Percentiles rank a stretch among this genome's conserved stretches.
These are phyloP conservation scores for Percopsis omiscomaycus DNA, from an alignment of 2,797 vertebrate genomes.

Conservation along the genomic window DNA sequence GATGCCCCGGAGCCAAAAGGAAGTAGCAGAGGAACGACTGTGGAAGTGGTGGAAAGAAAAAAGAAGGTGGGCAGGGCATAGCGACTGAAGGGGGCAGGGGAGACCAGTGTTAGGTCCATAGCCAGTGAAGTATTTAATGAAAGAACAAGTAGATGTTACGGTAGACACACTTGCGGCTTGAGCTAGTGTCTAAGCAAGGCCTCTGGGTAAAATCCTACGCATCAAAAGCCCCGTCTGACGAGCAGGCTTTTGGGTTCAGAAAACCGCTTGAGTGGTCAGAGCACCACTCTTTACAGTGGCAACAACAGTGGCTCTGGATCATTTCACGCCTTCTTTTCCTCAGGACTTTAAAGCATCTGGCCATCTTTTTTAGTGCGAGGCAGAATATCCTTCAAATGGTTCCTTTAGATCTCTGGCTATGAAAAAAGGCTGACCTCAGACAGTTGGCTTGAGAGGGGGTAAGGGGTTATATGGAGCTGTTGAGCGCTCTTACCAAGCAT, in stretches of 20 bases:
- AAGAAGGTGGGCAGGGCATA: background rate
- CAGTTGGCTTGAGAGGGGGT: constrained; percentile 14
- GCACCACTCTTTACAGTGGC: constrained; percentile 12
- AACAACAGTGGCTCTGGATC: background rate
- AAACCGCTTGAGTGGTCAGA: constrained; percentile 8
- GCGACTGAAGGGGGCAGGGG: background rate
- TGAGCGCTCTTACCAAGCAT: constrained; percentile 18
- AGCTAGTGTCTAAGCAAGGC: constrained; percentile 3
- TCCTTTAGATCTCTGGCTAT: constrained; percentile 30
- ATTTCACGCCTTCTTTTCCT: constrained; percentile 5
- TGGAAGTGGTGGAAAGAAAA: background rate
- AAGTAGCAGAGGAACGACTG: background rate
- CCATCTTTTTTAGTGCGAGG: background rate
- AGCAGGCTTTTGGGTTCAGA: constrained; percentile 13
- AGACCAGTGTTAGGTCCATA: background rate
- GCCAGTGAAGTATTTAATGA: constrained; percentile 1
- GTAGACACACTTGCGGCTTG: background rate
- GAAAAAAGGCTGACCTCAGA: constrained; percentile 29
- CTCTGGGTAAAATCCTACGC: background rate
- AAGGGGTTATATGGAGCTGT: constrained; percentile 13
- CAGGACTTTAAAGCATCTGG: constrained; percentile 12
- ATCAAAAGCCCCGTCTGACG: constrained; percentile 5
- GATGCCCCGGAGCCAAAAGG: background rate
- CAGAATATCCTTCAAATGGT: constrained; percentile 24
- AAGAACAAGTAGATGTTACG: background rate